A percentile compares a stretch with the other conserved stretches of the same genome.
Conservation (phyloP, 1,140 invertebrate genomes). For the Epicauta chinensis region DNA sequence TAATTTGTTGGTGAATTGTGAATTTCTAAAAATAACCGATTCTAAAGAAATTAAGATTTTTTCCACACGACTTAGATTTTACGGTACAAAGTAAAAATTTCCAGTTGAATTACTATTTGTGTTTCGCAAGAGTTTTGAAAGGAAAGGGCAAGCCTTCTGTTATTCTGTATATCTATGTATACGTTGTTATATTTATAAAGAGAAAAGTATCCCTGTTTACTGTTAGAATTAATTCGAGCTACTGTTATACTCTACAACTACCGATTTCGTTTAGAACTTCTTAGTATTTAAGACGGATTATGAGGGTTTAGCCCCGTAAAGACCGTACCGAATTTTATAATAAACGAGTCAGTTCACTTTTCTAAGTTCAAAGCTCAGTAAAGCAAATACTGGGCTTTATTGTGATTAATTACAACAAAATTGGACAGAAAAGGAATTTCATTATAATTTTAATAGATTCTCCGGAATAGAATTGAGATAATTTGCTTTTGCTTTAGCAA, state of each 20-base stretch:
- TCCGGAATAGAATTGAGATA: background rate
- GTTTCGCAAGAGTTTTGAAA: too few relatives aligned
- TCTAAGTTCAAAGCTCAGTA: slow-evolving; percentile 10
- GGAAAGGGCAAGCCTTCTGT: too few relatives aligned
- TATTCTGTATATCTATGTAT: too few relatives aligned
- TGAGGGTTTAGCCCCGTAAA: slow-evolving; percentile 12
- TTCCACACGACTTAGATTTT: too few relatives aligned
- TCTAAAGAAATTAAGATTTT: too few relatives aligned
- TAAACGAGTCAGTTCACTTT: slow-evolving; percentile 13
- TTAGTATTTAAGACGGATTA: slow-evolving; percentile 13
- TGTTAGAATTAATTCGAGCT: slow-evolving; percentile 7
- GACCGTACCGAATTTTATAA: slow-evolving; percentile 9
- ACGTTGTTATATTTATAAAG: background rate
- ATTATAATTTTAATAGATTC: slow-evolving; percentile 3
- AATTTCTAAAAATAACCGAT: too few relatives aligned
- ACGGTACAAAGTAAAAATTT: slow-evolving; percentile 3
- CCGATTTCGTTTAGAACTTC: slow-evolving; percentile 4
- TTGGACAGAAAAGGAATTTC: slow-evolving; percentile 15
- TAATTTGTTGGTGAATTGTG: too few relatives aligned
- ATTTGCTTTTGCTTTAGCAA: too few relatives aligned
- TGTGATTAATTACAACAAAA: slow-evolving; percentile 22
- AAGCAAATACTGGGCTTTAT: slow-evolving; percentile 22
- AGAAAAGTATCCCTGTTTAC: background rate
- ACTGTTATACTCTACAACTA: background rate
- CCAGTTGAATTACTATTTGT: background rate